A percentile compares a stretch with the other conserved stretches of the same genome.
Evolutionary conservation across 2,797 vertebrate genomes (phyloP).

Genomic region (Sarcophilus harrisii): DNA sequence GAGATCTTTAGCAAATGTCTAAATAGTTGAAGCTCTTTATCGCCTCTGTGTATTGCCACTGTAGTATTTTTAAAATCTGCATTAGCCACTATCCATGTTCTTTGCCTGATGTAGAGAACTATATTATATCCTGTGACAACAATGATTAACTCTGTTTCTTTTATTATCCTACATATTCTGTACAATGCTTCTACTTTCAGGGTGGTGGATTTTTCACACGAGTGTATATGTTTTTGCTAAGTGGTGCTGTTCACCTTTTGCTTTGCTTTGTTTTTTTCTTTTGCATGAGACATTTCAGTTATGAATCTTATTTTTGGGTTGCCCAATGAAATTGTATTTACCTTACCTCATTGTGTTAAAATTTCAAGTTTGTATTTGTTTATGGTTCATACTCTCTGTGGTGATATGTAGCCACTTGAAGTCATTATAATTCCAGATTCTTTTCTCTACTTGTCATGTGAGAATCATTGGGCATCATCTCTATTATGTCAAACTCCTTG

Average conservation of each 20-base stretch:
- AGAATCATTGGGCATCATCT: neutral
- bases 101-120: neutral
- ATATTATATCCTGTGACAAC: neutral
- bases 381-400: neutral
- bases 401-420: neutral
- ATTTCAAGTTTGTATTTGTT: slow-evolving; percentile 22
- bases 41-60: neutral
- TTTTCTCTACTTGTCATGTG: neutral
- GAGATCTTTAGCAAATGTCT: neutral
- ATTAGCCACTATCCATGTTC: neutral
- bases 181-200: neutral
- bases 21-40: neutral
- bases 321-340: neutral
- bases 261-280: neutral
- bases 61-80: neutral
- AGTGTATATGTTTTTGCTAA: neutral
- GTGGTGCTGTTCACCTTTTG: neutral
- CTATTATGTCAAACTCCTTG: neutral
- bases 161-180: neutral
- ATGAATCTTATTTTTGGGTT: neutral
- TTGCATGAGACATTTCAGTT: neutral
- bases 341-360: neutral
- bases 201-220: neutral
- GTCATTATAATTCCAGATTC: neutral
- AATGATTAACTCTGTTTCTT: neutral